Base-by-base conservation (phyloP, 2,888 invertebrate species). In the Drosophila histrio region DNA sequence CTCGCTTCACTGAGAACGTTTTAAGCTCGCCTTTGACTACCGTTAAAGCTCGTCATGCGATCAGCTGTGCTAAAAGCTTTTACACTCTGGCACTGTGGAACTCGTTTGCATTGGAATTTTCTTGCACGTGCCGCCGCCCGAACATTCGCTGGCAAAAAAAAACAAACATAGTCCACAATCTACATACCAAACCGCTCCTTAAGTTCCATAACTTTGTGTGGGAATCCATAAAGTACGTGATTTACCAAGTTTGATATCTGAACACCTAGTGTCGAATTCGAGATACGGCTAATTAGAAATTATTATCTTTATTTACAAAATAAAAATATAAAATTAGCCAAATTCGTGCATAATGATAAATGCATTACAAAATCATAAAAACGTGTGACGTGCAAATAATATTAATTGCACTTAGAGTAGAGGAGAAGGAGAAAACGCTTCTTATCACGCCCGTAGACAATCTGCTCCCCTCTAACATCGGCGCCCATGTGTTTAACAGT, bases 1-100 rank as follows among this genome's bases (percentile, higher is more conserved):
- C n/a, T n/a, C n/a, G n/a, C 30, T 52, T 32, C 15, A 17, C 26
- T 28, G 43, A 46, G 17, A 38, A 38, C 50, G 11, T 22, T 34
- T 28, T 19, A 69, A 72, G 72, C 71, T 67, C 52, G 34, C n/a
- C 17, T 19, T 43, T 15, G 24, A 3, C 26, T 32, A 32, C 39
- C 47, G 38, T 56, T 70, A 70, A 72, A 72, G 72, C 76, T 73
- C 32, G 50, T n/a, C 43, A 43, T 19, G 39, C 58, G 53, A 76
- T 60, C 72, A 64, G 71, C 59, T 60, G 76, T 6, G 17, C 9
- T 28, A 4, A 56, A 53, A 71, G 69, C 75, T 74, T 56, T 47
- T 8, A 13, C 21, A 44, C n/a, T 54, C n/a, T 54, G 39, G 43
- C 39, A 43, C 53, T 26, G 44, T 44, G 69, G 73, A 80, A 39